These are phyloP conservation scores for Danionella dracula DNA, from an alignment of 2,797 vertebrate species.

Conservation along the genomic window DNA sequence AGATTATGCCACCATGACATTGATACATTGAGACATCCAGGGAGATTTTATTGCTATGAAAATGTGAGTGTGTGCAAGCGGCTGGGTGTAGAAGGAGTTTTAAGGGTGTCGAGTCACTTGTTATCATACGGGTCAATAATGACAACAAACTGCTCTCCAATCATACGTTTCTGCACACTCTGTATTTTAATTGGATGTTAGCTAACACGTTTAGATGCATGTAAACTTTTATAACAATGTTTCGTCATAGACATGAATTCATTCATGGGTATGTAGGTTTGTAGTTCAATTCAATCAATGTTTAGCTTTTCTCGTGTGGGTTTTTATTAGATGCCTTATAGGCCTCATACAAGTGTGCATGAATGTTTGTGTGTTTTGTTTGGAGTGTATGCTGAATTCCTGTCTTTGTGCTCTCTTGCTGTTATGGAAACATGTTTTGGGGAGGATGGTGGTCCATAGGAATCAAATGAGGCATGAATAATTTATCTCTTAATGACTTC, in stretches of 20 bases:
- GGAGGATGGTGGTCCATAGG: conserved; percentile 75
- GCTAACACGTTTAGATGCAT: too few species aligned
- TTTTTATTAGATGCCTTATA: neutral
- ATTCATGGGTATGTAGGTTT: too few species aligned
- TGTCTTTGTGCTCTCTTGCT: conserved; percentile 64
- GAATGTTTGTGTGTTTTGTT: conserved; percentile 40
- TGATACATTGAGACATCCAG: conserved; percentile 71
- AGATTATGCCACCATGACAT: conserved; percentile 72
- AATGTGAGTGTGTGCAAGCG: neutral
- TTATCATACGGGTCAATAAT: neutral
- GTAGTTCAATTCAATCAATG: too few species aligned
- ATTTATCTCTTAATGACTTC: conserved; percentile 77
- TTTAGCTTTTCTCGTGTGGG: too few species aligned
- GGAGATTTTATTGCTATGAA: conserved; percentile 35
- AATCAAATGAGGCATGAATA: conserved; percentile 79
- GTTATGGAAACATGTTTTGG: conserved; percentile 76
- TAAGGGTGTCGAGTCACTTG: neutral
- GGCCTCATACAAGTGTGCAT: conserved; percentile 14
- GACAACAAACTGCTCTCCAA: neutral
- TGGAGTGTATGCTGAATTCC: conserved; percentile 62
- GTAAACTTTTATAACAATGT: too few species aligned
- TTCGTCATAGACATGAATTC: too few species aligned
- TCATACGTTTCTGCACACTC: neutral
- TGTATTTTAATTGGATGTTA: neutral
- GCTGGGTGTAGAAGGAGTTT: neutral